Conservation (phyloP, 2,113 vertebrate species). For the Colius striatus region DNA sequence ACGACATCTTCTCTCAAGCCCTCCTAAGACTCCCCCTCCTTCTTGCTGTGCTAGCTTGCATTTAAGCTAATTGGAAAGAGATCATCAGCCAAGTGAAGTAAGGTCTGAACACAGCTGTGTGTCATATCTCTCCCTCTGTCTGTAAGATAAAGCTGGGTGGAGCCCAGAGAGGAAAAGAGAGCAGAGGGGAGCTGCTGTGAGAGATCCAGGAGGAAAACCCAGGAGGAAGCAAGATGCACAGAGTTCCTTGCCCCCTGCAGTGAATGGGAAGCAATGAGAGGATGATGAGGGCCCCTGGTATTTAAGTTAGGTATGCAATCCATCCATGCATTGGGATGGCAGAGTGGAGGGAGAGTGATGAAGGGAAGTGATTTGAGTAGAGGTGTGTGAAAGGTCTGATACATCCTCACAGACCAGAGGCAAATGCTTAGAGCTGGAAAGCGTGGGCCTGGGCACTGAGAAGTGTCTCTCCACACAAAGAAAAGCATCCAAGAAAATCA, state of each 20-base stretch:
- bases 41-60: neutral
- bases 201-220: neutral
- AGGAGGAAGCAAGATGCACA: accelerated
- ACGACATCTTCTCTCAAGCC: neutral
- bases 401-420: too few species aligned
- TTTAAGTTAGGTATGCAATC: neutral
- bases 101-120: neutral
- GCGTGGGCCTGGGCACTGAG: neutral
- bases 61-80: neutral
- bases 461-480: neutral
- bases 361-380: neutral
- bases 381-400: neutral
- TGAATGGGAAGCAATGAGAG: neutral
- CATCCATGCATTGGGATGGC: neutral
- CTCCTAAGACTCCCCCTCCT: neutral
- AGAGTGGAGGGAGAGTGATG: neutral
- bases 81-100: neutral
- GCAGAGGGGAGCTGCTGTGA: neutral
- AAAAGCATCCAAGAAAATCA: neutral
- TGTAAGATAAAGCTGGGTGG: constrained; percentile 21
- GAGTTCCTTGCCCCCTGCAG: neutral
- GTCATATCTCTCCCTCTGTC: neutral
- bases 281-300: neutral
- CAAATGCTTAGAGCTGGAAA: neutral
- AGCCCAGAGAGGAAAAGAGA: neutral